Evolutionary conservation across 2,888 invertebrate genomes (phyloP), one percentile per base, ranked within the genome.

Genomic region (Tinea trinotella): DNA sequence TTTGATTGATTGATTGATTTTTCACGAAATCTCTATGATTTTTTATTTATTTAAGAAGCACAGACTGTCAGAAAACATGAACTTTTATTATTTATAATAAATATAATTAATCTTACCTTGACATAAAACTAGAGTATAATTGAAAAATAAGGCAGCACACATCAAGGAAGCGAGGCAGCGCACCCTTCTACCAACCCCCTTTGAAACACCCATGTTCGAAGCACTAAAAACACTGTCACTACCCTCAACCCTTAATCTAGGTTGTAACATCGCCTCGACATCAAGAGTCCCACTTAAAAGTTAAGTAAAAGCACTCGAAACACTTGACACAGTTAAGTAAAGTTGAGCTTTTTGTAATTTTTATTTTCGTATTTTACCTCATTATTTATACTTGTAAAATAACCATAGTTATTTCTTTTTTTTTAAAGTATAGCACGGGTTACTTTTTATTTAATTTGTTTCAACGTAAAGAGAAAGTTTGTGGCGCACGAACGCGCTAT

Each of bases 161-260:
- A n/a, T 10, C 46, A 46, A 19, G 9, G 19, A 19, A 19, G 19
- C 46, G 17, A 19, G 19, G 19, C 19, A 17, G 17, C 46, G 17
- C 19, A 19, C 46, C 17, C 19, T 46, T 6, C 46, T 18, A 19
- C 46, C 46, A 46, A 12, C 19, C 2, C 7, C n/a, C 46, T 10
- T 46, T 17, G 46, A 18, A 46, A 46, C 46, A 46, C 46, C 46
- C 46, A 46, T 46, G 46, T 46, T 46, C 7, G 6, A 10, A 19
- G 7, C 46, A 46, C 46, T 4, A 12, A n/a, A n/a, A 36, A 46
- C 46, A 46, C 46, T 46, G 7, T 2, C 46, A 46, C 46, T 18
- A n/a, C 12, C 4, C 46, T 7, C 15, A 6, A 46, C 46, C 19
- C 40, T 40, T 40, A 46, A 17, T 46, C 46, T 46, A 5, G 46